Percentiles rank a stretch among this genome's conserved stretches.
These are phyloP conservation scores for Champsocephalus esox DNA, from an alignment of 2,797 vertebrate species.

Conservation along the genomic window DNA sequence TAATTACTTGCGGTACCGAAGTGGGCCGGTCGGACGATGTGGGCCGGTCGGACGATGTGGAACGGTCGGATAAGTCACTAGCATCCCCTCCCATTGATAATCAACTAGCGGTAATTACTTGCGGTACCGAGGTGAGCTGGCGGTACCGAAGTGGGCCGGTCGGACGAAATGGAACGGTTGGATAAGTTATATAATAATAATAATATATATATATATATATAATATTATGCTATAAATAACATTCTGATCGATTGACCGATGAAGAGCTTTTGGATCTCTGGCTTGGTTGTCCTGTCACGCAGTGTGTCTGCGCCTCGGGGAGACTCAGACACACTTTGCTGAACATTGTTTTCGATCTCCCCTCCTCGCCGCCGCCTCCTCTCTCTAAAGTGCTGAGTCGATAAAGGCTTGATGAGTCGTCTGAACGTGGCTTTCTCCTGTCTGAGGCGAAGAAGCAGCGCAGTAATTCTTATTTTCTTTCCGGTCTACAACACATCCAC, in stretches of 20 bases:
- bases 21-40: too few relatives aligned
- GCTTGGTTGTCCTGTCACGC: background rate
- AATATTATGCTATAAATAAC: background rate
- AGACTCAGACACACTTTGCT: conserved; percentile 24
- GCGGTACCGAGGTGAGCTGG: too few relatives aligned
- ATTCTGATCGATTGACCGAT: background rate
- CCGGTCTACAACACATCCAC: conserved; percentile 13
- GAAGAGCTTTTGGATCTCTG: background rate
- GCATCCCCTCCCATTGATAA: too few relatives aligned
- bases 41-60: too few relatives aligned
- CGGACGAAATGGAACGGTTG: too few relatives aligned
- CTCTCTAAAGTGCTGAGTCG: background rate
- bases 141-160: too few relatives aligned
- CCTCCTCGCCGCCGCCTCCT: background rate
- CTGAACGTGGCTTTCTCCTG: conserved; percentile 27
- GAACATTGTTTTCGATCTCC: conserved; percentile 19
- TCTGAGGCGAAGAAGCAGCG: conserved; percentile 36
- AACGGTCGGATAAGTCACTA: too few relatives aligned
- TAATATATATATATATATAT: too few relatives aligned
- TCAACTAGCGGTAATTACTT: too few relatives aligned
- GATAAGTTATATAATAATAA: too few relatives aligned
- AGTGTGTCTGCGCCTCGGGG: conserved; percentile 5
- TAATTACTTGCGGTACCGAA: too few relatives aligned
- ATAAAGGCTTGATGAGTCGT: conserved; percentile 57
- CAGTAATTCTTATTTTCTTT: conserved; percentile 34